Evolutionary conservation across 2,888 invertebrate species (phyloP), one percentile per base, ranked within the genome.

Genomic region (Achlya flavicornis): DNA sequence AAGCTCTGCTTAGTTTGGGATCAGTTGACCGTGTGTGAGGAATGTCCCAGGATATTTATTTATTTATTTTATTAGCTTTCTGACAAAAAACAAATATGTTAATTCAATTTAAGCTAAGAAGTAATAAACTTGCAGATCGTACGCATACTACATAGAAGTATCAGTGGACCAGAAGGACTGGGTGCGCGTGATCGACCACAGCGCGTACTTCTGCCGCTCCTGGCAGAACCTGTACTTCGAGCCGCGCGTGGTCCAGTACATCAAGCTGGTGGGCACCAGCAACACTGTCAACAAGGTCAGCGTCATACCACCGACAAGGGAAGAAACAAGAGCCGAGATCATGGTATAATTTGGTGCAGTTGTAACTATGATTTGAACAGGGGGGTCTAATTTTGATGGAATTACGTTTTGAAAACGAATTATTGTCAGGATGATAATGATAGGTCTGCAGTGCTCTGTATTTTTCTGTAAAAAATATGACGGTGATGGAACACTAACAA

Each of bases 201-300:
- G 97, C 71, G 94, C 96, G 72, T 98, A 97, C 93, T 96, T 97
- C 86, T 99, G 99, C 87, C 96, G 99, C 67, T 99, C 99, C 19
- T 99, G 98, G 98, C 99, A 99, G 93, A 96, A 96, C 85, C 95
- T 99, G 61, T 98, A 97, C 93, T 99, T 99, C 91, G 95, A 96
- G 75, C 95, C 97, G 46, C 92, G 98, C 66, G 98, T 99, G 63
- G 98, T 98, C 68, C 97, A 96, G 90, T 97, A 95, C 86, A 96
- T 97, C 74, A 95, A 96, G 75, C 92, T 97, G 67, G 96, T 97
- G 63, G 99, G 99, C 76, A 99, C 98, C 26, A 97, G 98, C 88
- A 99, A 99, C 88, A 98, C 99, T 16, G 97, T 98, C 35, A 99
- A 99, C 89, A 96, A 98, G 94, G 98, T 96, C 81, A 76, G 41